Evolutionary conservation across 2,797 vertebrate species (phyloP), one percentile per base, ranked within the genome.

Genomic region (Pogoniulus pusillus): DNA sequence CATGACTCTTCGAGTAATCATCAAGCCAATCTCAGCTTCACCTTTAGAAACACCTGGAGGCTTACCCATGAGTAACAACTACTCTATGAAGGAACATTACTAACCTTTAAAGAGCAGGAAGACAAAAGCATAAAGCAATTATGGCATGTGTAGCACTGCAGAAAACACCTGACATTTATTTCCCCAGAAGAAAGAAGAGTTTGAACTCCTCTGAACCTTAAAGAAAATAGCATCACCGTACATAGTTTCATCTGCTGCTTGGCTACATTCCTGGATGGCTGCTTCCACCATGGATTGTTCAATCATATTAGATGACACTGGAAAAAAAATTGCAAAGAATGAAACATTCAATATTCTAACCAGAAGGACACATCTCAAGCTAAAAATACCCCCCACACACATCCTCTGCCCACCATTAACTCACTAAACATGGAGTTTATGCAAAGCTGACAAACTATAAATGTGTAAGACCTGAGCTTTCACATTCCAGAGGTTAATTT

Each of bases 291-390:
- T 94, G 17, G 98, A 93, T 64, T 97, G 97, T 93, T 99, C 99
- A 10, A 99, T 98, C 99, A 99, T 99, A 76, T 96, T 99, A 15
- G 98, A 98, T 32, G 98, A 97, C 98, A 99, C 99, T 99, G 94
- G 60, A 96, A 96, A 90, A 95, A 91, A 85, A 79, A 96, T 75
- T 66, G 58, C 30, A 35, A 55, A 91, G 54, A 49, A 60, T 95
- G 70, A 75, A 49, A 85, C 26, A 4, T 14, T 93, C 20, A 4
- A 71, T 71, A 57, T 22, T 74, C 73, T 11, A 37, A 87, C 58
- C 45, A 80, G 60, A 90, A 76, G 47, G 62, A 73, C 54, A 62
- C 3, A 47, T 45, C 74, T 75, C 32, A 12, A 3, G 27, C 20
- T 4, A 1, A 76, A 91, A 85, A 65, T 29, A 57, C 27, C n/a